These are phyloP conservation scores for Pocillopora grandis DNA, from an alignment of 92 coral and sea anemone genomes.

Conservation along the genomic window DNA sequence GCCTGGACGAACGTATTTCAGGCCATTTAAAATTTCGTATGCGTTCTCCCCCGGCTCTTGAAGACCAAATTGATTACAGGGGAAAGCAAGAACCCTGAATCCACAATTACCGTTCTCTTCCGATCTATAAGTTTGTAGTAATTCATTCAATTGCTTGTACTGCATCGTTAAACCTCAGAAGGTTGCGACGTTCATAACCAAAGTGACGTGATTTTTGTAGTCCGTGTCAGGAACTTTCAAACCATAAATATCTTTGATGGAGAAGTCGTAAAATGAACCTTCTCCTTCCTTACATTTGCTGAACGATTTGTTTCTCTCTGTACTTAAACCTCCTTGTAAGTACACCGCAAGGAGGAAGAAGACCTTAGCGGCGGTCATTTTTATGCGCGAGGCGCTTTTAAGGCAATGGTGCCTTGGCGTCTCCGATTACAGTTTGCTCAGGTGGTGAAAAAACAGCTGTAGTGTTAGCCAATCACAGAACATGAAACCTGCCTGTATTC, in stretches of 20 bases:
- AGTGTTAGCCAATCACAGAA: background rate
- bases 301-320: conserved; percentile 42
- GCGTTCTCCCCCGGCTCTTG: conserved; percentile 82
- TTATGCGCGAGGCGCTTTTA: background rate
- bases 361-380: conserved; percentile 21
- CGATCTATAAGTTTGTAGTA: conserved; percentile 51
- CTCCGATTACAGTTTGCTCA: background rate
- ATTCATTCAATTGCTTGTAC: conserved; percentile 72
- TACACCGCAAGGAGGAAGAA: conserved; percentile 7
- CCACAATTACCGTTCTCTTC: conserved; percentile 57
- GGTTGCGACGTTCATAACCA: conserved; percentile 79
- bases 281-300: conserved; percentile 42
- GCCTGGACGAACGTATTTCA: conserved; percentile 81
- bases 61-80: conserved; percentile 81
- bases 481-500: background rate
- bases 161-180: conserved; percentile 77
- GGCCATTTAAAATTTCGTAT: conserved; percentile 71
- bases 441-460: background rate
- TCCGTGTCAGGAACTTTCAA: conserved; percentile 13
- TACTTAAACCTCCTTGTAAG: conserved; percentile 4
- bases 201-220: conserved; percentile 53
- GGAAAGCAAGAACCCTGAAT: conserved; percentile 66
- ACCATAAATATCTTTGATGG: conserved; percentile 50
- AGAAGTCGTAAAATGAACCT: conserved; percentile 62
- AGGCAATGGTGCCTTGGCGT: background rate